Evolutionary conservation across 2,113 vertebrate species (phyloP), one percentile per base, ranked within the genome.

Genomic region (Cephalopterus ornatus): DNA sequence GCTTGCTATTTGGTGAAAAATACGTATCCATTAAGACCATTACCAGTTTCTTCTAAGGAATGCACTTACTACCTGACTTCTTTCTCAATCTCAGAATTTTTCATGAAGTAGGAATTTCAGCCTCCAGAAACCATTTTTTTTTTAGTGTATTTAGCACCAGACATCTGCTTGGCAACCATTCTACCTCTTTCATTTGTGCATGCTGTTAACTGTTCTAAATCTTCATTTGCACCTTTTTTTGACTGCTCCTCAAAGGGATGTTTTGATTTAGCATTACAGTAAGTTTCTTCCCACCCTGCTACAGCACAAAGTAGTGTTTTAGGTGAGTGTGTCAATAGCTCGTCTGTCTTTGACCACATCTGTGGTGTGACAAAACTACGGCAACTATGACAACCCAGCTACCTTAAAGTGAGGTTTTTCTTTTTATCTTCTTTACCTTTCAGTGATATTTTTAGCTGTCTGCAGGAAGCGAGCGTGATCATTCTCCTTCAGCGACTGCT

Each of bases 401-500:
- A 8, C 44, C 35, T 66, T 41, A 46, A 37, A 41, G 2, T 6
- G 37, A 84, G 19, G 14, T 7, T 74, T 53, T 78, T 5, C 15
- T 50, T 26, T 39, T 14, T 7, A 5, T 1, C 58, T 87, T 37
- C 70, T 93, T 98, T 97, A 99, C 99, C 99, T 99, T 97, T 99
- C 99, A 4, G 99, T 99, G 97, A 99, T 99, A 88, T 97, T 99
- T 98, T 99, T 99, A 39, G 99, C 99, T 1, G 99, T 99, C 96
- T 99, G 99, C 50, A 99, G 98, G 97, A 99, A 99, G 76, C 98
- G 99, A 46, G 99, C 97, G 1, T 99, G 99, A 46, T 99, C 99
- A 0, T 98, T 98, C 98, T 99, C 99, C 96, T 99, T 99, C 70
- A 99, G 98, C 2, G 98, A 99, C 72, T 99, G 99, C 89, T 99